Base-by-base conservation (phyloP, 2,888 invertebrate genomes). In the Abrostola triplasia region DNA sequence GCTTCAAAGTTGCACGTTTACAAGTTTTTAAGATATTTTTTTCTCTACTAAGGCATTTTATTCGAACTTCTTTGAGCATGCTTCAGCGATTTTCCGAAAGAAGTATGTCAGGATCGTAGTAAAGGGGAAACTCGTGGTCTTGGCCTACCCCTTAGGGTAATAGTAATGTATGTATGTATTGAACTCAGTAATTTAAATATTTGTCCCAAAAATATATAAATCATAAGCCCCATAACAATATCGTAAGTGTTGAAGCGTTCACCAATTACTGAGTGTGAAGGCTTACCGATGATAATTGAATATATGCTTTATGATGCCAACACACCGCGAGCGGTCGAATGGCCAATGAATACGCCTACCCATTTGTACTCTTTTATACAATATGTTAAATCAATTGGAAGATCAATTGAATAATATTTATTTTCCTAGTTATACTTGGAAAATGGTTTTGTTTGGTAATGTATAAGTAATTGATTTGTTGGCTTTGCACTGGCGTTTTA, bases 251-350 rank as follows among this genome's bases (percentile, higher is more conserved):
- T 85, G 89, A 88, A 84, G 84, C 85, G 77, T 87, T 84, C 81
- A 86, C 90, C 92, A 92, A 92, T 92, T 92, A 92, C 89, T 77
- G 82, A 76, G 88, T 88, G 88, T 87, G 91, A 91, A 90, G 88
- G 89, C 83, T 82, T 80, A 73, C 77, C 70, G 82, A 82, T 87
- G 87, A 90, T 92, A 92, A 92, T 90, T 92, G 90, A 91, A 91
- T 90, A 84, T 87, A 92, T 92, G 84, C 80, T 91, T 92, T 91
- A 92, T 87, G 84, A 76, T 54, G 74, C 80, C 49, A 40, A 61
- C 65, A 63, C 50, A 44, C 48, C 36, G 49, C 62, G 36, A 44
- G 44, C 48, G 13, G 24, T 13, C 35, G 49, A 51, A 40, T 36
- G 8, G 59, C 52, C 59, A 53, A 54, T 54, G 63, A 60, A 62